Base-by-base conservation (phyloP, 1,140 invertebrate species). In the Harpegnathos saltator region DNA sequence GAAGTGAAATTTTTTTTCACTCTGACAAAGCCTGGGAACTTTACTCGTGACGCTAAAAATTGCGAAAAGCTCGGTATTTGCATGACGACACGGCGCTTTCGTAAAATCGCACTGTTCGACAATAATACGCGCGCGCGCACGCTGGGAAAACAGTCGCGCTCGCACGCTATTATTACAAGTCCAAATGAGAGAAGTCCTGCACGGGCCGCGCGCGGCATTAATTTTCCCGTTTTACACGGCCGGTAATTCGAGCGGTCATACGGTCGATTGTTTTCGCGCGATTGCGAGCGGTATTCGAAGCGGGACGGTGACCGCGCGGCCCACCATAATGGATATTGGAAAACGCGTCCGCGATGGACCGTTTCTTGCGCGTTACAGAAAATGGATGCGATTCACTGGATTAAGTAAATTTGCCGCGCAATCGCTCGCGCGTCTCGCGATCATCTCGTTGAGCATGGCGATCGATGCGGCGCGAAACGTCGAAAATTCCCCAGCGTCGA, bases 301-400 rank as follows among this genome's bases (percentile, higher is more conserved):
- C 14, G 14, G 17, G 38, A 44, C n/a, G 65, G 19, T 44, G 17
- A 69, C 33, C 52, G 33, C 9, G 5, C 38, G 22, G 56, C 54
- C 48, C 4, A 44, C 29, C 29, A 71, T 58, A 71, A 80, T 69
- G 65, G 33, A 58, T 78, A 78, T 80, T 71, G 75, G 24, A 58
- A 80, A 80, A 71, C 52, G n/a, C n/a, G 19, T 59, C 14, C 17
- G 38, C 22, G n/a, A 59, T 12, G 4, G 48, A 69, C 5, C 33
- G 52, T 68, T 80, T 58, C 33, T 69, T 68, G 22, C 62, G 15
- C 62, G 15, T 54, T 26, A 44, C 22, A 9, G 33, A 59, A 80
- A 80, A 69, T 26, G 44, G 5, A 58, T 9, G 75, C 24, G 17
- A 71, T 48, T 71, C 15, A 17, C 0, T 9, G n/a, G 1, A 22